Conservation (phyloP, 2,113 vertebrate genomes). For the Plecturocebus donacophilus region DNA sequence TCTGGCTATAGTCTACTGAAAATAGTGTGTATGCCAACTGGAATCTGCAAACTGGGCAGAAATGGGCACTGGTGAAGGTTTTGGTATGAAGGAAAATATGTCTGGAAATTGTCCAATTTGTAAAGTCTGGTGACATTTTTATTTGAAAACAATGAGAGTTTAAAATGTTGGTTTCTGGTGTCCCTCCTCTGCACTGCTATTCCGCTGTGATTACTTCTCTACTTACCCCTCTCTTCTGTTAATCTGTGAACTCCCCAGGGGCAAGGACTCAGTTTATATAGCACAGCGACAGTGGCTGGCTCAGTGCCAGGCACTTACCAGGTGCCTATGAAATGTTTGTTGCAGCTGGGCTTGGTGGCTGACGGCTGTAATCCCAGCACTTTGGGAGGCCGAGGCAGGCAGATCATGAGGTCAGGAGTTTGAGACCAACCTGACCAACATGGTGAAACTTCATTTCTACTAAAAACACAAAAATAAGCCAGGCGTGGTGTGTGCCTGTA, state of each 20-base stretch:
- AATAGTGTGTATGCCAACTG: accelerated
- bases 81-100: neutral
- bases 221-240: neutral
- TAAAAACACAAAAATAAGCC: no score
- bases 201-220: neutral
- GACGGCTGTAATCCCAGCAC: no score
- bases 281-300: neutral
- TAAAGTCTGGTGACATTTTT: neutral
- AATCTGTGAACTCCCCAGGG: neutral
- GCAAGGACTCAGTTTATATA: neutral
- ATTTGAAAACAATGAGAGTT: neutral
- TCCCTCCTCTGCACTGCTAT: neutral
- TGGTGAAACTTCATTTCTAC: no score
- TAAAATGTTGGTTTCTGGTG: neutral
- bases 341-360: neutral
- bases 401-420: no score
- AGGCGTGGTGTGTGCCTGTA: no score
- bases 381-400: no score
- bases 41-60: neutral
- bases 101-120: neutral
- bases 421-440: no score
- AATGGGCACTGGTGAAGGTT: neutral
- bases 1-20: neutral
- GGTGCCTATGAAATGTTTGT: neutral
- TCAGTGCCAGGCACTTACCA: neutral